Percentiles rank a stretch among this genome's conserved stretches.
Evolutionary conservation across 2,888 invertebrate species (phyloP).

Genomic region (Selenia dentaria): DNA sequence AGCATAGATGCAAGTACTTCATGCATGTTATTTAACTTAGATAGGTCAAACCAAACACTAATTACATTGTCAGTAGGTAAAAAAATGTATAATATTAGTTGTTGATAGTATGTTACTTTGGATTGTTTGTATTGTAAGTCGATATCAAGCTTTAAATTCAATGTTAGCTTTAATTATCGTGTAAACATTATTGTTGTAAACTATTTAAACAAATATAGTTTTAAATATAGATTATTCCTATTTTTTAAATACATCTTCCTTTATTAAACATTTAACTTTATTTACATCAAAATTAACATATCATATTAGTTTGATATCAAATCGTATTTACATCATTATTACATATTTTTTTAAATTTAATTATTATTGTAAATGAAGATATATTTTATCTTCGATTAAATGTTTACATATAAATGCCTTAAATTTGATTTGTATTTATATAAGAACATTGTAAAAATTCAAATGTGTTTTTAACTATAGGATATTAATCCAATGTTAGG

Average conservation of each 20-base stretch:
- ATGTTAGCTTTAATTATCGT: constrained; percentile 81
- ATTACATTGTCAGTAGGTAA: constrained; percentile 22
- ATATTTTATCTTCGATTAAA: constrained; percentile 19
- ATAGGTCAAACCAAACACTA: constrained; percentile 25
- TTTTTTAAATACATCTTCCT: constrained; percentile 21
- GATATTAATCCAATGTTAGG: constrained; percentile 53
- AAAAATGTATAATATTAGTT: constrained; percentile 4
- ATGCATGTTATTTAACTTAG: constrained; percentile 2
- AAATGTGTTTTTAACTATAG: constrained; percentile 37
- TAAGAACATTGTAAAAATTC: constrained; percentile 38
- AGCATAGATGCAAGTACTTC: not conserved
- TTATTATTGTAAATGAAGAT: constrained; percentile 7
- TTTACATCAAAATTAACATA: constrained; percentile 46
- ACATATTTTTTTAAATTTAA: not conserved
- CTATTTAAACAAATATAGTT: constrained; percentile 46
- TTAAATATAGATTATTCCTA: constrained; percentile 26
- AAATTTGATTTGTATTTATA: constrained; percentile 34
- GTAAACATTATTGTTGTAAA: constrained; percentile 48
- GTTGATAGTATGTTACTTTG: constrained; percentile 20
- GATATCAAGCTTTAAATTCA: constrained; percentile 82
- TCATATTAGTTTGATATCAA: constrained; percentile 41
- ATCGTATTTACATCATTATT: constrained; percentile 21
- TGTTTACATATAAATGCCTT: constrained; percentile 42
- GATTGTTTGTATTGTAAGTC: constrained; percentile 56
- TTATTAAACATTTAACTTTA: constrained; percentile 36